phyloP scores from a whole-genome alignment of 1,140 invertebrate species.

The Chrysopa pallens region DNA sequence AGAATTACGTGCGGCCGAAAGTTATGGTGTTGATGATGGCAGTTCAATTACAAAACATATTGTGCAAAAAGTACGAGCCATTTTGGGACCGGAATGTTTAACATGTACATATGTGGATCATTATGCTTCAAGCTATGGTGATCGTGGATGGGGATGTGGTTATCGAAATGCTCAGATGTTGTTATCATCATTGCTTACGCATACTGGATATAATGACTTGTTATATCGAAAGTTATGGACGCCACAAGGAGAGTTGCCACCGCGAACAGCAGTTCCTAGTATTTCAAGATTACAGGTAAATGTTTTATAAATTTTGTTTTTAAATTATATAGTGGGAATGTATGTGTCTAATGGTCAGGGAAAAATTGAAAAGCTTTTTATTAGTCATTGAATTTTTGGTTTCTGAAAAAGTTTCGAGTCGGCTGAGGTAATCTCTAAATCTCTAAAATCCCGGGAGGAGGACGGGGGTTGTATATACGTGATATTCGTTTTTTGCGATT shows the following conservation, averaged over 20 bases:
- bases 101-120: conserved; percentile 67
- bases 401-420: too few species aligned
- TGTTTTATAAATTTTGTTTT: too few species aligned
- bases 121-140: conserved; percentile 72
- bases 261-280: conserved; percentile 54
- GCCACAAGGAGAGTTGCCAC: conserved; percentile 23
- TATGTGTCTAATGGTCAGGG: too few species aligned
- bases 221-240: conserved; percentile 34
- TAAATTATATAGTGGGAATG: too few species aligned
- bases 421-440: too few species aligned
- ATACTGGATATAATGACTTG: conserved; percentile 51
- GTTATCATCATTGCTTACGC: conserved; percentile 57
- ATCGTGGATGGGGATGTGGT: conserved; percentile 80
- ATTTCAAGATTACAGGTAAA: conserved; percentile 54
- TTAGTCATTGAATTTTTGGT: too few species aligned
- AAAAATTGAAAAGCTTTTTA: too few species aligned
- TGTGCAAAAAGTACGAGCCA: conserved; percentile 5
- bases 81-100: conserved; percentile 12
- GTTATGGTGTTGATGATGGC: conserved; percentile 63
- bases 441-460: too few species aligned
- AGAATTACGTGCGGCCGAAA: conserved; percentile 52
- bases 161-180: conserved; percentile 85
- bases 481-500: too few species aligned
- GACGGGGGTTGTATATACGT: too few species aligned
- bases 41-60: conserved; percentile 45